phyloP scores from a whole-genome alignment of 2,888 invertebrate species.

The Macrophya annulata region DNA sequence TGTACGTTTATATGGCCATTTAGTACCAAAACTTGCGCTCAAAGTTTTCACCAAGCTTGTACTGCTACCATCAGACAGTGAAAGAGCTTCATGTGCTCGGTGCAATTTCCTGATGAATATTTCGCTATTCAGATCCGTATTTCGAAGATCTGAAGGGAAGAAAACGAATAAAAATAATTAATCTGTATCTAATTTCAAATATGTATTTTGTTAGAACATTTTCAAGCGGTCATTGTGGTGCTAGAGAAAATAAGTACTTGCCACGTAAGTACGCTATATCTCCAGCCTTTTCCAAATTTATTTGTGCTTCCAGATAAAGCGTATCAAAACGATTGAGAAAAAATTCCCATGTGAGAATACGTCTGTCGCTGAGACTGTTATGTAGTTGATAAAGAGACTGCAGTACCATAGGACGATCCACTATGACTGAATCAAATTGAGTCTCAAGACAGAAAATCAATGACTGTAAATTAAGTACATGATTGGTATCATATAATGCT shows the following conservation, averaged over 20 bases:
- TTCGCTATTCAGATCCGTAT: constrained; percentile 94
- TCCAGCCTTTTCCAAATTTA: constrained; percentile 91
- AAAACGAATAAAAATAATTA: constrained; percentile 25
- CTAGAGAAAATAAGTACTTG: constrained; percentile 73
- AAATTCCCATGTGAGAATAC: constrained; percentile 98
- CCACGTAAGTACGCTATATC: constrained; percentile 92
- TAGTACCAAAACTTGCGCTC: constrained; percentile 93
- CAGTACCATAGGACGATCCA: constrained; percentile 97
- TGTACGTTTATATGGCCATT: constrained; percentile 97
- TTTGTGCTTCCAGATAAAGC: constrained; percentile 97
- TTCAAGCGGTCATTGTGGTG: background rate
- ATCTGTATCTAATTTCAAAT: background rate
- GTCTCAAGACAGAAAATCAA: constrained; percentile 97
- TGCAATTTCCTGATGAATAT: constrained; percentile 92
- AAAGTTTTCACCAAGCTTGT: constrained; percentile 87
- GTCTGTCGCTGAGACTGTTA: constrained; percentile 94
- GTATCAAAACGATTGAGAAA: constrained; percentile 98
- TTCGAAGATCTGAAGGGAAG: constrained; percentile 87
- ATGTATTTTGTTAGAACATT: background rate
- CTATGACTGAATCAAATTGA: constrained; percentile 98
- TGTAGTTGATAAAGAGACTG: constrained; percentile 97
- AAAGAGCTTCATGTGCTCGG: constrained; percentile 93
- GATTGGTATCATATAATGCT: constrained; percentile 39
- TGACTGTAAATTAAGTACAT: constrained; percentile 81
- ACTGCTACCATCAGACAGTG: constrained; percentile 86